Evolutionary conservation across 2,113 vertebrate genomes (phyloP), one percentile per base, ranked within the genome.

Genomic region (Tetrao urogallus): DNA sequence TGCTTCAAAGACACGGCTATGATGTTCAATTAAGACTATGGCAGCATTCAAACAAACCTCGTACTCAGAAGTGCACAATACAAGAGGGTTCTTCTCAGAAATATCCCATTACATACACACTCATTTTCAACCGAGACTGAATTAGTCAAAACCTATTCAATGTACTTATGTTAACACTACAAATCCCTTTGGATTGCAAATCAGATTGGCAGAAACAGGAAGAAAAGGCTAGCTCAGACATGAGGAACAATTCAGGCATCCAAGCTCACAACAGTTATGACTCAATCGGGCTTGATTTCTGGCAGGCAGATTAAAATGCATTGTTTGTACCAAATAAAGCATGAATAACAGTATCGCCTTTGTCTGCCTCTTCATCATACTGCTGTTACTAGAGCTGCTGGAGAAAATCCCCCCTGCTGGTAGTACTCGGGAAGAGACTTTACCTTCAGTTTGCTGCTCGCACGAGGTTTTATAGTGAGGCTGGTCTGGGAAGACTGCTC

Each of bases 41-140:
- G 74, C 57, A 93, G 54, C 54, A 61, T 72, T 75, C 83, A 93
- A 75, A 94, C 64, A 83, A 92, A 75, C 65, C 42, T 56, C 43
- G 27, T 52, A 61, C 70, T 82, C 70, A 72, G 80, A 92, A 90
- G 38, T 88, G 71, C 40, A 66, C 78, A 93, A 91, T 57, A 87
- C 43, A 48, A 52, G 73, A 63, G 56, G 61, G 73, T 84, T 69
- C 80, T 92, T 90, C 95, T 92, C 89, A 96, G 93, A 89, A 92
- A 82, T 84, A 96, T 89, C 89, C 54, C 40, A 73, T 94, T 94
- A 93, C 66, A 61, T 25, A 54, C 57, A 81, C n/a, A 58, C n/a
- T 66, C 54, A 54, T 84, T 86, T 94, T 88, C 74, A 89, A 0
- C 43, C 36, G 52, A 75, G 58, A 82, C 61, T 77, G 72, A 83